phyloP scores from a whole-genome alignment of 2,113 vertebrate species.

The Strix aluco region DNA sequence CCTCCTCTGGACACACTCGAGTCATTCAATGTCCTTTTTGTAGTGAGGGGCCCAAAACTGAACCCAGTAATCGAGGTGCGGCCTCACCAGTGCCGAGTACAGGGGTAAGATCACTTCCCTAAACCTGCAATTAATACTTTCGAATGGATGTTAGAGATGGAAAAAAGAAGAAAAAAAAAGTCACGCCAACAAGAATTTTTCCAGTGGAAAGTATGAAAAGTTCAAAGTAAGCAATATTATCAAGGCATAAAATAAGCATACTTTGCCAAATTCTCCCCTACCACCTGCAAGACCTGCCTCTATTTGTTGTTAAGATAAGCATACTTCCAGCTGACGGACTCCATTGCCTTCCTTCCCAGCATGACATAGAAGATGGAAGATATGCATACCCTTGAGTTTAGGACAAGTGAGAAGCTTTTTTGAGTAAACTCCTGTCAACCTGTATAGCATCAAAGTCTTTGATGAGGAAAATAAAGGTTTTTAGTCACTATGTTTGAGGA shows the following conservation, averaged over 20 bases:
- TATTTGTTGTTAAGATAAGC: neutral
- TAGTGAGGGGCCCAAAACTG: neutral
- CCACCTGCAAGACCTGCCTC: neutral
- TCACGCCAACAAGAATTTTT: neutral
- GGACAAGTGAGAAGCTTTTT: neutral
- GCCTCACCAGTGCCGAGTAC: neutral
- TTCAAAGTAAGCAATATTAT: neutral
- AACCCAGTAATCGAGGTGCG: rapidly evolving
- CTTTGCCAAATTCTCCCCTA: neutral
- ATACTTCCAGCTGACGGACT: neutral
- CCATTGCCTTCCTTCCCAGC: neutral
- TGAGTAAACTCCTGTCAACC: neutral
- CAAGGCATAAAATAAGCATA: neutral
- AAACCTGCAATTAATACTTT: neutral
- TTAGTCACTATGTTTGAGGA: neutral
- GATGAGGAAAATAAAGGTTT: neutral
- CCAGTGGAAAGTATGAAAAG: neutral
- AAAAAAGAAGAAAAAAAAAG: neutral
- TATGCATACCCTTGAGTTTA: neutral
- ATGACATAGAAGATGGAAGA: neutral
- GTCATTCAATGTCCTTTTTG: neutral
- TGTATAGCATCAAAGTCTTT: neutral
- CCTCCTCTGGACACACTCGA: neutral
- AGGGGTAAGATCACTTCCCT: rapidly evolving
- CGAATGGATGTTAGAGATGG: neutral